Evolutionary conservation across 2,797 vertebrate species (phyloP).

Genomic region (Argentina silus): DNA sequence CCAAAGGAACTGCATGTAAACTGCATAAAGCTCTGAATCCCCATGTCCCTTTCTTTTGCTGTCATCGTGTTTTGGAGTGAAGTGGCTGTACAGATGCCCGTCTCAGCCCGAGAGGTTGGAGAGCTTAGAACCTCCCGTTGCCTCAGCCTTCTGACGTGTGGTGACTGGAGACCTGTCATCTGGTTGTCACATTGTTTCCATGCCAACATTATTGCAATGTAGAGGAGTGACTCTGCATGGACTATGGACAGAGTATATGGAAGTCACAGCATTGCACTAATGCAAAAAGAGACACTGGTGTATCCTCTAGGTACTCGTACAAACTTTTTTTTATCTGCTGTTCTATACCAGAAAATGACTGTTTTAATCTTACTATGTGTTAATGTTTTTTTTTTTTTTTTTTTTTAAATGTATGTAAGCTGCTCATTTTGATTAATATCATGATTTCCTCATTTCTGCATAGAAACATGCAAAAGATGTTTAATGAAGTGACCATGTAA

Average conservation of each 20-base stretch:
- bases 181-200: constrained; percentile 94
- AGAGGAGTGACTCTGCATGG: constrained; percentile 96
- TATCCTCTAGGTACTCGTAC: constrained; percentile 99
- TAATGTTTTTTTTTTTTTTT: constrained; percentile 83
- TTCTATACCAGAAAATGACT: constrained; percentile 93
- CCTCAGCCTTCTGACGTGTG: constrained; percentile 84
- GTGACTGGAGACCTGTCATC: constrained; percentile 90
- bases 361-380: constrained; percentile 97
- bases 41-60: constrained; percentile 95
- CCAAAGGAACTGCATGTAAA: constrained; percentile 99
- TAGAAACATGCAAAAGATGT: constrained; percentile 67
- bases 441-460: constrained; percentile 12
- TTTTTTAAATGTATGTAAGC: constrained; percentile 66
- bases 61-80: constrained; percentile 97
- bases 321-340: constrained; percentile 99
- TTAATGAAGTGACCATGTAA: constrained; percentile 53
- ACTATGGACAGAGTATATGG: constrained; percentile 95
- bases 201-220: no score
- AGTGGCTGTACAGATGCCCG: constrained; percentile 93
- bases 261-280: constrained; percentile 98
- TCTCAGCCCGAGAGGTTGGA: constrained; percentile 92
- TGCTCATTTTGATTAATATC: constrained; percentile 48
- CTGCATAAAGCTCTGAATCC: constrained; percentile 97
- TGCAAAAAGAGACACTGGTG: constrained; percentile 99
- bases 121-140: constrained; percentile 83